Conservation (phyloP, 2,888 invertebrate genomes). For the Pocota personata region DNA sequence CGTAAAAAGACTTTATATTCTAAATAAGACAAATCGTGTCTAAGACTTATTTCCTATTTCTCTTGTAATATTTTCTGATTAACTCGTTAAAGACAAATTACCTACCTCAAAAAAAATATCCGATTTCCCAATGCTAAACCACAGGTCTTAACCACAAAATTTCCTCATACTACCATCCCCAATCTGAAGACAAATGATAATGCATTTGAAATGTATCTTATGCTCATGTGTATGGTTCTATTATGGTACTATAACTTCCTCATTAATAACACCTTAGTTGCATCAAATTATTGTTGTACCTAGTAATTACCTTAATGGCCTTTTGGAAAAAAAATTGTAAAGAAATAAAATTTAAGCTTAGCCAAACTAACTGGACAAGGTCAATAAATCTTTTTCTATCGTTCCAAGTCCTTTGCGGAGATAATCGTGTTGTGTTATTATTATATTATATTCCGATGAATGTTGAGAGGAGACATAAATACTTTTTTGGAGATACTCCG, state of each 20-base stretch:
- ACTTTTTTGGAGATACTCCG: not conserved
- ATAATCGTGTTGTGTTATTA: slow-evolving; percentile 31
- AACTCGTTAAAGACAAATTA: slow-evolving; percentile 14
- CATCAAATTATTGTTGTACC: slow-evolving; percentile 30
- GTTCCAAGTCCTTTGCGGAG: not conserved
- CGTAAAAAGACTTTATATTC: too few species aligned
- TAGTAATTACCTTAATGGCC: slow-evolving; percentile 43
- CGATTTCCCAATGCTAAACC: not conserved
- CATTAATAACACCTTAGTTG: slow-evolving; percentile 28
- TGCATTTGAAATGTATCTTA: not conserved
- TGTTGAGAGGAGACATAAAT: not conserved
- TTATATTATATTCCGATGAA: slow-evolving; percentile 29
- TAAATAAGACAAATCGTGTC: not conserved
- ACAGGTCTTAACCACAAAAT: too few species aligned
- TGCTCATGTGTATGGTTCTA: not conserved
- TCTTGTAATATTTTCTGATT: not conserved
- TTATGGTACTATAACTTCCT: not conserved
- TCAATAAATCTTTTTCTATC: slow-evolving; percentile 34
- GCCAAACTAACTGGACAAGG: not conserved
- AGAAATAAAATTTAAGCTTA: not conserved
- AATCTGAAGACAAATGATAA: not conserved
- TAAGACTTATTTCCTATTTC: not conserved
- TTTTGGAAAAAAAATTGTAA: not conserved
- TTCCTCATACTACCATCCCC: not conserved
- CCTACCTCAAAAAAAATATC: not conserved